These are phyloP conservation scores for Myopa tessellatipennis DNA, from an alignment of 2,888 invertebrate genomes.

Conservation along the genomic window DNA sequence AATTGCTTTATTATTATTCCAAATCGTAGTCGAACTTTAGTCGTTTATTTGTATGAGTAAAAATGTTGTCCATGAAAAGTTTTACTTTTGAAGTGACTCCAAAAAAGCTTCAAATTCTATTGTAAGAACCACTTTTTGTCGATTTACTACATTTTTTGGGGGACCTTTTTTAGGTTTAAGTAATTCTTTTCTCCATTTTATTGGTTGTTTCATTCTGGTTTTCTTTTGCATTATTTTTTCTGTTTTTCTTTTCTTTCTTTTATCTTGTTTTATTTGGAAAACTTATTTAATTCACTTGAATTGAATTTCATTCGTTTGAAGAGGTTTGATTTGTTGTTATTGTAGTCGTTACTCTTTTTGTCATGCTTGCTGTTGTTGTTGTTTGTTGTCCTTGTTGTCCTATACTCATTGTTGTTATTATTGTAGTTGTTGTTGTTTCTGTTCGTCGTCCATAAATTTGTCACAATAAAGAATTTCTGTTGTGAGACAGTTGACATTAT, in stretches of 20 bases:
- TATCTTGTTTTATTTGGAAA: conserved; percentile 41
- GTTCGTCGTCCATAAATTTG: conserved; percentile 50
- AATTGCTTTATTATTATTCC: no score
- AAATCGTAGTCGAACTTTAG: no score
- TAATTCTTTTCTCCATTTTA: conserved; percentile 10
- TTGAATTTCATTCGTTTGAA: no score
- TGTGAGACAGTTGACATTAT: conserved; percentile 63
- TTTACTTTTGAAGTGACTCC: no score
- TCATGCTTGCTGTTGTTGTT: conserved; percentile 25
- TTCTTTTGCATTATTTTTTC: no score
- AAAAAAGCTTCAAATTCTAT: neutral
- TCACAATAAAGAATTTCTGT: conserved; percentile 40
- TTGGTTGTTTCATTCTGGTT: neutral
- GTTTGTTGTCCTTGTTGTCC: neutral
- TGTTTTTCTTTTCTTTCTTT: neutral
- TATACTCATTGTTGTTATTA: conserved; percentile 6
- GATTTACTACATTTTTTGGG: no score
- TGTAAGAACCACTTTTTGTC: neutral
- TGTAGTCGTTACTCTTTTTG: neutral
- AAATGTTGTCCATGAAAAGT: no score
- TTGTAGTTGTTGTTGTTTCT: conserved; percentile 27
- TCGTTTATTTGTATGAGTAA: no score
- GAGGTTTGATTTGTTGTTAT: no score
- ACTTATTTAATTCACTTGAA: conserved; percentile 40
- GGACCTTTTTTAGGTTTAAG: neutral